Conservation (phyloP, 2,113 vertebrate species). For the Amphilophus citrinellus region DNA sequence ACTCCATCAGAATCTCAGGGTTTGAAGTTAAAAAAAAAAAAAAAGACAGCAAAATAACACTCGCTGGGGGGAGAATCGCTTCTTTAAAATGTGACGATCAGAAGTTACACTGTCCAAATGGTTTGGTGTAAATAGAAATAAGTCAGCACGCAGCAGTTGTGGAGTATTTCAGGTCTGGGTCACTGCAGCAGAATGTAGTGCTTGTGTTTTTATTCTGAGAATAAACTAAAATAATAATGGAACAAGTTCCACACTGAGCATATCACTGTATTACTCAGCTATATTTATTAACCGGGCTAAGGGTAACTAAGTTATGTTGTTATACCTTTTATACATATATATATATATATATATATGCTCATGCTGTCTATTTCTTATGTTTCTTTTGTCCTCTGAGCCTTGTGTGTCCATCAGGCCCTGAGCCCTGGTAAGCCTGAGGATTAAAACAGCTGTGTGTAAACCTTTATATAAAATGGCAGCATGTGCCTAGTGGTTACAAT, state of each 20-base stretch:
- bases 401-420: not conserved
- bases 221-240: not conserved
- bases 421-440: not conserved
- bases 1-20: not conserved
- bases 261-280: rapidly evolving
- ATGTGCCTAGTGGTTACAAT: not conserved
- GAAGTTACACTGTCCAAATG: not conserved
- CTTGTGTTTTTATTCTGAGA: not conserved
- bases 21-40: not conserved
- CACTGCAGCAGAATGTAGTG: not conserved
- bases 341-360: not conserved
- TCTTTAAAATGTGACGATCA: constrained; percentile 24
- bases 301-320: not conserved
- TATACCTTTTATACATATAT: not conserved
- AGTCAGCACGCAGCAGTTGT: not conserved
- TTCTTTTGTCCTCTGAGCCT: not conserved
- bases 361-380: not conserved
- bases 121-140: not conserved
- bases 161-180: not conserved
- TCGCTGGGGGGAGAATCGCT: not conserved
- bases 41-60: not conserved
- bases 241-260: not conserved
- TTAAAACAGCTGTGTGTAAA: not conserved
- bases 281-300: not conserved
- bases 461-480: not conserved